Conservation (phyloP, 1,140 invertebrate species). For the Microplitis demolitor region DNA sequence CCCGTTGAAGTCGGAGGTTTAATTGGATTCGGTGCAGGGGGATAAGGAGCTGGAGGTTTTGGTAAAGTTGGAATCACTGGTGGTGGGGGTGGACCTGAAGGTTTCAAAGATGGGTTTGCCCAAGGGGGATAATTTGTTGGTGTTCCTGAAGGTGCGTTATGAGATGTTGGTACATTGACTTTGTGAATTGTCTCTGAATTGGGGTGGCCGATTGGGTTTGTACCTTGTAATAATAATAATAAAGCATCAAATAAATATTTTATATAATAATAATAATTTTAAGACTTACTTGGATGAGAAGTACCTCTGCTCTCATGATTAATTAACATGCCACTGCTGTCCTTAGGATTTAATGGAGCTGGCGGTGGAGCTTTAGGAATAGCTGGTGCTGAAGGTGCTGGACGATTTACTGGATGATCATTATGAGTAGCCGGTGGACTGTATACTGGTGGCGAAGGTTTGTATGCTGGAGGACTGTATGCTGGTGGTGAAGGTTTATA, state of each 20-base stretch:
- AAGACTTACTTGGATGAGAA: conserved; percentile 30
- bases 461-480: too few species aligned
- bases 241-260: background rate
- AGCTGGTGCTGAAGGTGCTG: too few species aligned
- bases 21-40: background rate
- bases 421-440: too few species aligned
- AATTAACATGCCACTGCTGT: conserved; percentile 31
- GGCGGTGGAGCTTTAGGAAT: background rate
- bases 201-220: background rate
- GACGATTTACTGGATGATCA: too few species aligned
- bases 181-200: background rate
- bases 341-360: conserved; percentile 1
- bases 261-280: background rate
- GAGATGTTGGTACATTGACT: background rate
- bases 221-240: background rate
- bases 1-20: conserved; percentile 5
- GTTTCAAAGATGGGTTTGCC: conserved; percentile 24
- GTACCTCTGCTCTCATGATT: conserved; percentile 31
- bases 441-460: too few species aligned
- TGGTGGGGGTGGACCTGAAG: background rate
- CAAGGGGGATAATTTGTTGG: conserved; percentile 19
- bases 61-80: background rate
- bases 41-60: background rate
- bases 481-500: too few species aligned
- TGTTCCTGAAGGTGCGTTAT: background rate